Evolutionary conservation across 2,113 vertebrate genomes (phyloP), one percentile per base, ranked within the genome.

Genomic region (Pseudolaguvia tuberculata): DNA sequence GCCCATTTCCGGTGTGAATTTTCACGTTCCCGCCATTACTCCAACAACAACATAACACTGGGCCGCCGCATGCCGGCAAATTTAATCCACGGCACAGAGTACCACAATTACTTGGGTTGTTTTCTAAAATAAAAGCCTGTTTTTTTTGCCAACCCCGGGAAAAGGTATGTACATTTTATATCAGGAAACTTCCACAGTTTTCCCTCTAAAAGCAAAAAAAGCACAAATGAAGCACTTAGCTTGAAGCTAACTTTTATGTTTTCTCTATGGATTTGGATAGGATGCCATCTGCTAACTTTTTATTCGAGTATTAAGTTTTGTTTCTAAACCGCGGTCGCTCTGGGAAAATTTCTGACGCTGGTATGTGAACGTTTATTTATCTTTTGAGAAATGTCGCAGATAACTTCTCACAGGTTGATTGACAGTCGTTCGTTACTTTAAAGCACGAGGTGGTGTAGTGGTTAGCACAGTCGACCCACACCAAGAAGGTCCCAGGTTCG

Each of bases 1-100:
- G 42, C 47, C 81, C 82, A 83, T 69, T 90, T 91, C 90, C 90
- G 87, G 70, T 82, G 84, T 86, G 71, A 85, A 89, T 83, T 78
- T 88, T 92, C 84, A 87, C 86, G 78, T 92, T 92, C 91, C 91
- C 91, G 91, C 91, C 91, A 92, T 92, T 73, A 81, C 78, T 53
- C 81, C 79, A 88, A 88, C 88, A 91, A 89, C 89, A 90, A 87
- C 85, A 81, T 13, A 82, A 48, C 29, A 79, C 47, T 15, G 70
- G 69, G 81, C 51, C 72, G 83, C 83, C 82, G 82, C 83, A 85
- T 84, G 84, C 91, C 90, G 91, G 90, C 82, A 52, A 87, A 81
- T 79, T 57, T 79, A 79, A 69, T 62, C 58, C 45, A 67, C 45
- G 48, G 31, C 69, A 56, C 51, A 77, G 78, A 65, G 31, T 0